Evolutionary conservation across 2,113 vertebrate species (phyloP).

Genomic region (Mirza zaza): DNA sequence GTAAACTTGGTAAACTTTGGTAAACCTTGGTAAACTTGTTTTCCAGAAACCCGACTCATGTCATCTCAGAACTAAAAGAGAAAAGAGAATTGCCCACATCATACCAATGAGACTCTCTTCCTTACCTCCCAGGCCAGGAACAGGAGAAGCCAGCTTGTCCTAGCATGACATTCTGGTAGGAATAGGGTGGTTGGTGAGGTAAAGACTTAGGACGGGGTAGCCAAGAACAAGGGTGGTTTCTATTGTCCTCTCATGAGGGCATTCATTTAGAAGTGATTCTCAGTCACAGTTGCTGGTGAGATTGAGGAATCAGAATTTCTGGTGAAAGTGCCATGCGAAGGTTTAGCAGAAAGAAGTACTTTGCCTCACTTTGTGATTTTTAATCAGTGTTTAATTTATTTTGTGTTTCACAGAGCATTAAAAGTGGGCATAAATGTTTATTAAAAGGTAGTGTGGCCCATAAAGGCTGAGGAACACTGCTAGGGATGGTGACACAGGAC

Average conservation of each 20-base stretch:
- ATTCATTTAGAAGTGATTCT: background rate
- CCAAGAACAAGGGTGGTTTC: background rate
- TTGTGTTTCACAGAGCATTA: background rate
- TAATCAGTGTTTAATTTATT: constrained; percentile 5
- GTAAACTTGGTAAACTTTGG: too few relatives aligned
- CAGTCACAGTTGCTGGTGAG: background rate
- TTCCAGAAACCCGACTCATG: background rate
- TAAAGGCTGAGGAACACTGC: background rate
- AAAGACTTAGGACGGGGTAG: background rate
- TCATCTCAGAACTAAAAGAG: constrained; percentile 42
- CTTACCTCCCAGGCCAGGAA: background rate
- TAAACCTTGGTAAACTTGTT: constrained; percentile 8
- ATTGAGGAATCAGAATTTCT: background rate
- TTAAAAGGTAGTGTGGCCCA: background rate
- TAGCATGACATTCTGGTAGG: background rate
- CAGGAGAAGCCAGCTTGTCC: background rate
- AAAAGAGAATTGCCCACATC: background rate
- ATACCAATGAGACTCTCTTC: background rate
- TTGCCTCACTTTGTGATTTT: background rate
- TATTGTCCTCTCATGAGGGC: background rate
- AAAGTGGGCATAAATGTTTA: background rate
- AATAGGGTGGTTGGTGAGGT: background rate
- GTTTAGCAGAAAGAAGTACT: constrained; percentile 32
- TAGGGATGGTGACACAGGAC: background rate
- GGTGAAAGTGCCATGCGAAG: background rate